A percentile compares a stretch with the other conserved stretches of the same genome.
Evolutionary conservation across 2,113 vertebrate species (phyloP).

Genomic region (Suricata suricatta): DNA sequence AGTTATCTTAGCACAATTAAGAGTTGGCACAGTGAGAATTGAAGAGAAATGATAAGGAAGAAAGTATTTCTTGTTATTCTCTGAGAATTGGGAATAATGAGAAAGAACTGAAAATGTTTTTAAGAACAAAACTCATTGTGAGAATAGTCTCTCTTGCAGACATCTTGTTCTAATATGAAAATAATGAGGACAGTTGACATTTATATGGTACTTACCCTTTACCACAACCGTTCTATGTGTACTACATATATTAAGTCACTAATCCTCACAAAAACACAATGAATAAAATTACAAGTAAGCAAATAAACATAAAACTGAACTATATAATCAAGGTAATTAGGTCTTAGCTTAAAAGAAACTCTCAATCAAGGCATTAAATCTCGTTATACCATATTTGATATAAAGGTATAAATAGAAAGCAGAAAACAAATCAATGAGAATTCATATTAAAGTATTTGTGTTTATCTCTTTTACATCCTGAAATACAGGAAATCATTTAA

Average conservation of each 20-base stretch:
- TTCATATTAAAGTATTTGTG: not conserved
- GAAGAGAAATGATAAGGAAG: not conserved
- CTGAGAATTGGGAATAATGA: not conserved
- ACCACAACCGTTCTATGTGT: not conserved
- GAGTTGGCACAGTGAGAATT: not conserved
- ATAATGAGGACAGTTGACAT: not conserved
- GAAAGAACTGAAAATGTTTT: not conserved
- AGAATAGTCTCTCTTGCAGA: not conserved
- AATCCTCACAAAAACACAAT: not conserved
- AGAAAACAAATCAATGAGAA: not conserved
- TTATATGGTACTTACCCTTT: not conserved
- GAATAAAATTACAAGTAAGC: not conserved
- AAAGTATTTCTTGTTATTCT: not conserved
- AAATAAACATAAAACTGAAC: not conserved
- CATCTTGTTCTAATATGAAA: not conserved
- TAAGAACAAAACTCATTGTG: not conserved
- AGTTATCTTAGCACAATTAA: not conserved
- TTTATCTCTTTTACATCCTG: not conserved
- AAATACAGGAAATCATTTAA: not conserved
- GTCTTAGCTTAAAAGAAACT: not conserved
- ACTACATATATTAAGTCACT: not conserved
- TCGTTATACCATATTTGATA: not conserved
- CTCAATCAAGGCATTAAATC: not conserved
- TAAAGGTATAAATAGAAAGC: not conserved
- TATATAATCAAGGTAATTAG: not conserved